Conservation (phyloP, 2,797 vertebrate species). For the Orientallactaga sibirica region DNA sequence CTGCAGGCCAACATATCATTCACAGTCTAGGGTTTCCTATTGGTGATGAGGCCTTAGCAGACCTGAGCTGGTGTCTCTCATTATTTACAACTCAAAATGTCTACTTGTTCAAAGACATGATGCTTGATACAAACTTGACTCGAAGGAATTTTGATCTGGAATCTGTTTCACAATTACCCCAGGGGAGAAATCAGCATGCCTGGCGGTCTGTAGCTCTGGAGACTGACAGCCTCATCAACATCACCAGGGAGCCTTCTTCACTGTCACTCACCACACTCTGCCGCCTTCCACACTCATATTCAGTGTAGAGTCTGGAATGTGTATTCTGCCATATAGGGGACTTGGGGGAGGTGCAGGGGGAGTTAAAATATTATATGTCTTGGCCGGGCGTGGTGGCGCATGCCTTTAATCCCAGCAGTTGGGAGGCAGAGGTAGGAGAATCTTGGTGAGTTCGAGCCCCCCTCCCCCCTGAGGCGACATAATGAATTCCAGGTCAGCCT, state of each 20-base stretch:
- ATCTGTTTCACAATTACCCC: background rate
- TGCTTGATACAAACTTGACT: slow-evolving; percentile 14
- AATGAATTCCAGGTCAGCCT: too few species aligned
- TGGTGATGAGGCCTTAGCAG: background rate
- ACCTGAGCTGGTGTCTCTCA: background rate
- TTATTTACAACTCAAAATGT: slow-evolving; percentile 47
- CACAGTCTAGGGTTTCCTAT: slow-evolving; percentile 1
- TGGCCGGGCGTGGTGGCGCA: too few species aligned
- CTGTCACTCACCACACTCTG: background rate
- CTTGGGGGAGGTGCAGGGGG: background rate
- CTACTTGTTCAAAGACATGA: slow-evolving; percentile 13
- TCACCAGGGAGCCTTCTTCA: background rate
- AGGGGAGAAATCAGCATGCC: background rate
- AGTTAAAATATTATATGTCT: background rate
- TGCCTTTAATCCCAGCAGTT: too few species aligned
- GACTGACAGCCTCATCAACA: background rate
- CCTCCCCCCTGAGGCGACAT: too few species aligned
- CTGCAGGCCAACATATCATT: background rate
- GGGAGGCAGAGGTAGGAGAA: too few species aligned
- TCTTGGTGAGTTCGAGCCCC: too few species aligned
- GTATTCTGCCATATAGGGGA: slow-evolving; percentile 12
- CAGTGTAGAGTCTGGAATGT: background rate
- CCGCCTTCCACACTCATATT: background rate
- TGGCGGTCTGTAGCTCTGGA: background rate
- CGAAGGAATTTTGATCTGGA: background rate